These are phyloP conservation scores for Apoderus coryli DNA, from an alignment of 2,888 invertebrate genomes.

Conservation along the genomic window DNA sequence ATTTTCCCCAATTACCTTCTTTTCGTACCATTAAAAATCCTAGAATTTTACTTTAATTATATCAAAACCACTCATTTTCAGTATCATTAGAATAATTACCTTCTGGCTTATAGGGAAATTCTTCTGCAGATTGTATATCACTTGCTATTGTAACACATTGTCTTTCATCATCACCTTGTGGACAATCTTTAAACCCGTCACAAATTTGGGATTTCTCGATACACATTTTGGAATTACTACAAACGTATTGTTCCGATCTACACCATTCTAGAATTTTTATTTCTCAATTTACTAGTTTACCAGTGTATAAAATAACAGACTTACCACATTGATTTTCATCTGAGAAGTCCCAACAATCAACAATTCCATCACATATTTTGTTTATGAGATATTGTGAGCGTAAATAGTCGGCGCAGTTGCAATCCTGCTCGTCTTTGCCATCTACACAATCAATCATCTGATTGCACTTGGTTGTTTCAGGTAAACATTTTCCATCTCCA, in stretches of 20 bases:
- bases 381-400: conserved; percentile 51
- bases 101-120: conserved; percentile 46
- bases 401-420: conserved; percentile 62
- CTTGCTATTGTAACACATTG: conserved; percentile 54
- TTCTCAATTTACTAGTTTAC: not conserved
- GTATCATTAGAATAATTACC: conserved; percentile 31
- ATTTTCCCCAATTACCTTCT: conserved; percentile 62
- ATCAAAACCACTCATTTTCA: no score
- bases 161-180: conserved; percentile 60
- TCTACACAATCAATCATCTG: conserved; percentile 53
- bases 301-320: conserved; percentile 13
- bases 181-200: conserved; percentile 56
- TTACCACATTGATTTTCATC: conserved; percentile 65
- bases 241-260: conserved; percentile 53
- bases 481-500: conserved; percentile 47
- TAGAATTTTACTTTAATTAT: no score
- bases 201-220: conserved; percentile 50
- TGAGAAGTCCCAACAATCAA: conserved; percentile 68
- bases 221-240: conserved; percentile 56
- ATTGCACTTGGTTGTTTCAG: conserved; percentile 52
- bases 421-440: conserved; percentile 56
- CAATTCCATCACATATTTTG: conserved; percentile 66
- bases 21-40: conserved; percentile 62
- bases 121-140: conserved; percentile 39
- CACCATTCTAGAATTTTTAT: conserved; percentile 50